Evolutionary conservation across 2,888 invertebrate genomes (phyloP), one percentile per base, ranked within the genome.

Genomic region (Tachina lurida): DNA sequence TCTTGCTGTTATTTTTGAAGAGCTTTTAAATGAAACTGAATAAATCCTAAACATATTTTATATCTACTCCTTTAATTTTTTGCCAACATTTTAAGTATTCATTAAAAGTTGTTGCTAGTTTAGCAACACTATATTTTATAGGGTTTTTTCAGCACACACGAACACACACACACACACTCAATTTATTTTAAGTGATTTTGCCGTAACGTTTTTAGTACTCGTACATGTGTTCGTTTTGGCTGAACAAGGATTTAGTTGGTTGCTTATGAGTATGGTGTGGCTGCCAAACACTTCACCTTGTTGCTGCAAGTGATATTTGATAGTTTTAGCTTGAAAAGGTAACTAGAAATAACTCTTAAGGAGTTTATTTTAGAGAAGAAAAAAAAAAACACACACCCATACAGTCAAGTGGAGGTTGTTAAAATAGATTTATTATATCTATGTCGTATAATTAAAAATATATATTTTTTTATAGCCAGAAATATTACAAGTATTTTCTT

Each of bases 31-130:
- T n/a, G 41, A 49, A 39, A 65, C 65, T 13, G 19, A 47, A 65
- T 71, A 76, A 86, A 83, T 79, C 67, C 54, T 73, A 70, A 78
- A 79, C 71, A 86, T 83, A 73, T 83, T 83, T 83, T 65, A 75
- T 63, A 58, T 2, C 67, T 13, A 47, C 5, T 1, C 47, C 15
- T 8, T 67, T 31, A 54, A 4, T 5, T 39, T 67, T 47, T 49
- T 62, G 43, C 47, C 71, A 73, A 71, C 68, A 58, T 79, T 75
- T 86, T 76, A 83, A 83, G 79, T 86, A 68, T 83, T 83, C 83
- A 83, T 83, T 86, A 83, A 86, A 86, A 83, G 67, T 83, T 65
- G 75, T 80, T 83, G 76, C 83, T 67, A 83, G 71, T 68, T 80
- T 80, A 49, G 56, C 54, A 71, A 58, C 62, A 70, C 60, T 56